Conservation (phyloP, 2,797 vertebrate species). For the Sebastes diploproa region DNA sequence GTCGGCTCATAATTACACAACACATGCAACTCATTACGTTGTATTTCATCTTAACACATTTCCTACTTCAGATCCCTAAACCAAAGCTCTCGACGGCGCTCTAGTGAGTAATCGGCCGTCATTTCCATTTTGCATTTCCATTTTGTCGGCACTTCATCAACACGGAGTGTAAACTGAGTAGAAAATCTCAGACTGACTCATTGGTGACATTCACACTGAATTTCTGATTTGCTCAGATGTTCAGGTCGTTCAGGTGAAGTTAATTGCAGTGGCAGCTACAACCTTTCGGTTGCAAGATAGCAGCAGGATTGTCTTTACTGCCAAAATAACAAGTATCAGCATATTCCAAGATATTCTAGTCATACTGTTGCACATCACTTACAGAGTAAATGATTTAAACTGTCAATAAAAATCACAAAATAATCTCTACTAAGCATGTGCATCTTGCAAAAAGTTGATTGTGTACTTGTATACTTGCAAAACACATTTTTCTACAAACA, state of each 20-base stretch:
- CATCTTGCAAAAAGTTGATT: neutral
- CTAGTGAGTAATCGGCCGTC: constrained; percentile 20
- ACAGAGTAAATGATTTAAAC: neutral
- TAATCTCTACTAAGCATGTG: too few relatives aligned
- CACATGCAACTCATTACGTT: constrained; percentile 36
- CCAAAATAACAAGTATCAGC: neutral
- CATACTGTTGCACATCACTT: neutral
- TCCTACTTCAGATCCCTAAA: constrained; percentile 33
- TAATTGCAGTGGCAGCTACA: neutral
- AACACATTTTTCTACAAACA: neutral
- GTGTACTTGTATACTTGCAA: neutral
- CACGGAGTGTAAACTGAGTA: constrained; percentile 39
- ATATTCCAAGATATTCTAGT: neutral
- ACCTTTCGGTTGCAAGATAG: neutral
- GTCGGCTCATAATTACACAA: constrained; percentile 65
- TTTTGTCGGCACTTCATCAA: constrained; percentile 14
- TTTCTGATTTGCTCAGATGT: constrained; percentile 23
- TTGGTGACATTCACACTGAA: constrained; percentile 4
- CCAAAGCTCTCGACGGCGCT: constrained; percentile 3
- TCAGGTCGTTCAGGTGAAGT: neutral
- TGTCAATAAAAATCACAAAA: neutral
- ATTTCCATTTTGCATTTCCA: constrained; percentile 29
- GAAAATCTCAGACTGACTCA: constrained; percentile 39
- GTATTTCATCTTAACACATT: constrained; percentile 35
- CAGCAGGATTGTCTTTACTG: neutral